Conservation (phyloP, 2,113 vertebrate species). For the Ifrita kowaldi region DNA sequence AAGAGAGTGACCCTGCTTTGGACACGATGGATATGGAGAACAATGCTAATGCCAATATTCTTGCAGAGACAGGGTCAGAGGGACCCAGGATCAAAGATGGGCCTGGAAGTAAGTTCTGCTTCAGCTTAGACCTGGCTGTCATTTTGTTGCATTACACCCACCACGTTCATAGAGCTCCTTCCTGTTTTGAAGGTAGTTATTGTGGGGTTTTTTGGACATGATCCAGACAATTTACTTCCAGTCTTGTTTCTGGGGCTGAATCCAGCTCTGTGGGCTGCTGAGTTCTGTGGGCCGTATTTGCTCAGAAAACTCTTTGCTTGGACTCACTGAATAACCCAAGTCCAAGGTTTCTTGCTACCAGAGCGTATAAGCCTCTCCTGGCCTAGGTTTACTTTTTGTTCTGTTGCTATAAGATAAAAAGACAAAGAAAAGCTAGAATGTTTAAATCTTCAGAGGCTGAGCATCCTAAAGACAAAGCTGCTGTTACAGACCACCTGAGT, state of each 20-base stretch:
- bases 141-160: not conserved
- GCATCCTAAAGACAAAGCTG: not conserved
- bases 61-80: slow-evolving; percentile 79
- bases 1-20: slow-evolving; percentile 78
- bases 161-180: not conserved
- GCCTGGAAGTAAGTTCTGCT: slow-evolving; percentile 87
- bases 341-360: not conserved
- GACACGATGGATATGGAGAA: slow-evolving; percentile 82
- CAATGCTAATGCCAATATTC: slow-evolving; percentile 81
- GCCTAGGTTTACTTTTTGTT: not conserved
- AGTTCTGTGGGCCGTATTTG: not conserved
- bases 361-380: not conserved
- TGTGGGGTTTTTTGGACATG: not conserved
- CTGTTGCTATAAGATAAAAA: not conserved
- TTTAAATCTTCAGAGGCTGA: not conserved
- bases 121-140: not conserved
- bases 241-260: not conserved
- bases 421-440: not conserved
- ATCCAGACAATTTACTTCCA: not conserved
- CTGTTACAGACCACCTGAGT: not conserved
- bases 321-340: not conserved
- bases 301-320: not conserved
- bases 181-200: not conserved
- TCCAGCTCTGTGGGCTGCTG: not conserved
- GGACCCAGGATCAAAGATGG: slow-evolving; percentile 91